Conservation (phyloP, 1,140 invertebrate species). For the Macrocentrus cingulum region DNA sequence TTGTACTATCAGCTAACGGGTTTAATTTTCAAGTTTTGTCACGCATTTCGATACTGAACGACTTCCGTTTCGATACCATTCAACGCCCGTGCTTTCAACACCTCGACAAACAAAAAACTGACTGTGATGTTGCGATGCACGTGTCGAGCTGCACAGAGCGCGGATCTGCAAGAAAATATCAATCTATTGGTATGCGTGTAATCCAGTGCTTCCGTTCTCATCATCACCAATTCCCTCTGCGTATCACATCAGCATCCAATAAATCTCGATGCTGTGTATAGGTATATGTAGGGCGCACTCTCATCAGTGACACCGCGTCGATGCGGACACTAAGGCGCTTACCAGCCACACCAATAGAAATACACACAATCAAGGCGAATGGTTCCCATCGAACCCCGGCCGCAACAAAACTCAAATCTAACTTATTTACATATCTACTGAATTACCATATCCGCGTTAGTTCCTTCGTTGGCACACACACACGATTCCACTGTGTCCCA, state of each 20-base stretch:
- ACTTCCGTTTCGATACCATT: no score
- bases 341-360: constrained; percentile 25
- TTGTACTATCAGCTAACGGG: no score
- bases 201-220: no score
- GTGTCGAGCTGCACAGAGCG: no score
- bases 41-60: no score
- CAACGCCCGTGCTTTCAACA: no score
- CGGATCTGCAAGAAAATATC: no score
- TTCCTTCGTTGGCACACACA: constrained; percentile 11
- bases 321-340: constrained; percentile 56
- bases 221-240: no score
- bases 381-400: constrained; percentile 10
- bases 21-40: no score
- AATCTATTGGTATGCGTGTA: no score
- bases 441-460: constrained; percentile 52
- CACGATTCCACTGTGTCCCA: constrained; percentile 27
- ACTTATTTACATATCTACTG: constrained; percentile 58
- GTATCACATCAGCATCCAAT: constrained; percentile 40
- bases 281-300: constrained; percentile 3
- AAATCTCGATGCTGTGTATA: constrained; percentile 54
- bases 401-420: constrained; percentile 57
- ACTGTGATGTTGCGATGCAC: no score
- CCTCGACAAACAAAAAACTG: no score
- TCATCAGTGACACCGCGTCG: neutral
- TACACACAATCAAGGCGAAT: constrained; percentile 3